phyloP scores from a whole-genome alignment of 2,113 vertebrate genomes.

The Cochlearius cochlearius region DNA sequence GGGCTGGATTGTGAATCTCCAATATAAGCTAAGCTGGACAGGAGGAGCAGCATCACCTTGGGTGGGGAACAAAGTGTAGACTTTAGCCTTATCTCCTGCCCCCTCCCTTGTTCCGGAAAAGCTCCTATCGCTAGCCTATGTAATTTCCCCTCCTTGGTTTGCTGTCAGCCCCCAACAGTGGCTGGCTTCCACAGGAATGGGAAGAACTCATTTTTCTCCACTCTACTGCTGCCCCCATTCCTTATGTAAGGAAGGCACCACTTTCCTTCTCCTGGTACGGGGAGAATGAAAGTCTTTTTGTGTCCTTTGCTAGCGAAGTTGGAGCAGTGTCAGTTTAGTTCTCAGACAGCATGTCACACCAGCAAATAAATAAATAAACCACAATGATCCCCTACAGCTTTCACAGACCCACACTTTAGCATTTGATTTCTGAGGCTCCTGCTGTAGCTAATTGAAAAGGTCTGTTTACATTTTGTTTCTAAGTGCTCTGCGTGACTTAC shows the following conservation, averaged over 20 bases:
- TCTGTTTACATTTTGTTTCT: not conserved
- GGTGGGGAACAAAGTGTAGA: not conserved
- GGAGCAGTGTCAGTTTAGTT: not conserved
- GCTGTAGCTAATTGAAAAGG: not conserved
- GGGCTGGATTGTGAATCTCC: not conserved
- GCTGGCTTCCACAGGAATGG: not conserved
- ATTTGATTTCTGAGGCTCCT: not conserved
- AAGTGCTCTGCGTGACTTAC: not conserved
- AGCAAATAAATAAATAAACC: not conserved
- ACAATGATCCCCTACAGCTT: not conserved
- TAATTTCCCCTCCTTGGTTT: not conserved
- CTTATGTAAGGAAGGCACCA: not conserved
- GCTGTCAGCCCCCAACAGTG: fast-evolving
- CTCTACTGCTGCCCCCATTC: not conserved
- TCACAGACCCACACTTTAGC: not conserved
- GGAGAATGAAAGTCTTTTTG: not conserved
- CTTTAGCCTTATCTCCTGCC: not conserved
- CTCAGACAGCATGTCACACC: not conserved
- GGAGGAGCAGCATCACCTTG: not conserved
- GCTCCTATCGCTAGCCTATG: not conserved
- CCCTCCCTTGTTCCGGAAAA: not conserved
- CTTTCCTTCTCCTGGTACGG: fast-evolving
- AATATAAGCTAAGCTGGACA: not conserved
- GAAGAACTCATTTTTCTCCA: not conserved
- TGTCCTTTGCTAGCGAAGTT: not conserved